Evolutionary conservation across 2,113 vertebrate genomes (phyloP).

Genomic region (Bettongia penicillata): DNA sequence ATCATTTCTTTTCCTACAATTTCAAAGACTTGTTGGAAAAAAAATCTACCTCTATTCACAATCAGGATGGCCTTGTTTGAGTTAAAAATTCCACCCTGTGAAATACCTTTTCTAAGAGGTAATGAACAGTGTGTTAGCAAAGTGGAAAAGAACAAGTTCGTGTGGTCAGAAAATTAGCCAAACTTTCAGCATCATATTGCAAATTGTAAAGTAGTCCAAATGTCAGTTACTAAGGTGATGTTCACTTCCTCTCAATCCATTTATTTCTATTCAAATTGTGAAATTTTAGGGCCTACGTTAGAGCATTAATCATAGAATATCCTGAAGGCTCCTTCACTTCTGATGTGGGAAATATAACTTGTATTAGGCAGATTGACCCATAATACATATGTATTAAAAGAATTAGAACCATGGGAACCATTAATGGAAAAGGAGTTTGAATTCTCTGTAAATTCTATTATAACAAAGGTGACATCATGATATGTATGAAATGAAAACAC

Average conservation of each 20-base stretch:
- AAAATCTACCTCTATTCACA: slow-evolving; percentile 63
- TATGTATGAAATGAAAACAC: background rate
- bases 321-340: background rate
- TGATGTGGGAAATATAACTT: background rate
- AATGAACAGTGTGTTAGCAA: slow-evolving; percentile 57
- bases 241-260: slow-evolving; percentile 45
- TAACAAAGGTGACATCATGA: background rate
- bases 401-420: background rate
- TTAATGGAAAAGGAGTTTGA: background rate
- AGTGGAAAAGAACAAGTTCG: slow-evolving; percentile 51
- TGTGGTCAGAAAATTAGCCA: slow-evolving; percentile 63
- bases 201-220: slow-evolving; percentile 67
- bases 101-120: slow-evolving; percentile 70
- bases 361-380: background rate
- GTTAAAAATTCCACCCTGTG: slow-evolving; percentile 46
- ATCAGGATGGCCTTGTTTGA: slow-evolving; percentile 69
- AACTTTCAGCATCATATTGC: slow-evolving; percentile 54
- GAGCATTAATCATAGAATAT: slow-evolving; percentile 54
- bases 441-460: background rate
- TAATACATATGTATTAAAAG: background rate
- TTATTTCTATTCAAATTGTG: slow-evolving; percentile 47
- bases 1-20: slow-evolving; percentile 64
- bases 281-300: slow-evolving; percentile 51
- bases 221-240: slow-evolving; percentile 51
- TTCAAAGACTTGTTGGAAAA: slow-evolving; percentile 49